Conservation (phyloP, 2,888 invertebrate species). For the Lutraria lutraria region DNA sequence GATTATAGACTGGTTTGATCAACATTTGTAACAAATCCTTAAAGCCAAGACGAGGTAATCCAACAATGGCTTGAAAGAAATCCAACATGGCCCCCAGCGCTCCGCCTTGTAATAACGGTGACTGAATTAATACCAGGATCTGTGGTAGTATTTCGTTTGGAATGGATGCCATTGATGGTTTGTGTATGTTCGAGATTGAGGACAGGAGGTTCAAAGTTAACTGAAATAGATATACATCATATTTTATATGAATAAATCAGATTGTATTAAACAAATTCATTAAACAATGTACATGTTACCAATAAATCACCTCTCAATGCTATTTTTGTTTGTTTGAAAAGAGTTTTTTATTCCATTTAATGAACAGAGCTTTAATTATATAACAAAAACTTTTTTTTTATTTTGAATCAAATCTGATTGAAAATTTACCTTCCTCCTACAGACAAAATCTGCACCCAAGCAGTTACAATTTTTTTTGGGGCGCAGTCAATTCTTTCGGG, state of each 20-base stretch:
- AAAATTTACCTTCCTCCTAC: too few relatives aligned
- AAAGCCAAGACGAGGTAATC: slow-evolving; percentile 91
- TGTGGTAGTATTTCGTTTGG: slow-evolving; percentile 87
- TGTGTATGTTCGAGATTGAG: slow-evolving; percentile 84
- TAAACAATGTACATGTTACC: background rate
- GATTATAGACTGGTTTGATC: slow-evolving; percentile 85
- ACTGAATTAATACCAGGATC: slow-evolving; percentile 94
- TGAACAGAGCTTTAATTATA: too few relatives aligned
- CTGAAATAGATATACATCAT: slow-evolving; percentile 70
- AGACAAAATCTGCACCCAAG: too few relatives aligned
- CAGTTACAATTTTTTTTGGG: too few relatives aligned
- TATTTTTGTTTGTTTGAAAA: too few relatives aligned
- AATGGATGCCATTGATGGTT: slow-evolving; percentile 81
- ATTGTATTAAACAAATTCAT: too few relatives aligned
- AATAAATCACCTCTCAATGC: background rate
- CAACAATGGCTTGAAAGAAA: slow-evolving; percentile 96
- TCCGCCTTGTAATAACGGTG: slow-evolving; percentile 96
- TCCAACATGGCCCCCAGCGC: slow-evolving; percentile 96
- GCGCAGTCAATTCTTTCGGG: too few relatives aligned
- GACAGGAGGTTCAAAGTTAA: slow-evolving; percentile 85
- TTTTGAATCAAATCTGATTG: too few relatives aligned
- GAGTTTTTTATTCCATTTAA: too few relatives aligned
- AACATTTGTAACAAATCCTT: slow-evolving; percentile 91
- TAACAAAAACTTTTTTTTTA: too few relatives aligned
- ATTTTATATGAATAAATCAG: too few relatives aligned